These are phyloP conservation scores for Neomonachus schauinslandi DNA, from an alignment of 2,113 vertebrate species.

Conservation along the genomic window DNA sequence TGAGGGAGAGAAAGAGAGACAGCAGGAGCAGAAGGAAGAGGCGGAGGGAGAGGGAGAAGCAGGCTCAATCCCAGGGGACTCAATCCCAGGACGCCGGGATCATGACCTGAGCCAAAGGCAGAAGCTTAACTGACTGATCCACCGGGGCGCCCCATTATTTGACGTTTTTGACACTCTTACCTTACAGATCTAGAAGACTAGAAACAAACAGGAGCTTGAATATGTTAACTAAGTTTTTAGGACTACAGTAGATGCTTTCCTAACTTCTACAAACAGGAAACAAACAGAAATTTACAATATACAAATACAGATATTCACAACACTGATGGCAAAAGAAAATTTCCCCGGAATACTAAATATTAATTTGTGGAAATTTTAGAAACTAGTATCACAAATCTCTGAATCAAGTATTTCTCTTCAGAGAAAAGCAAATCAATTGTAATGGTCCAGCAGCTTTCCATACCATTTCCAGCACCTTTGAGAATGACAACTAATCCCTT, in stretches of 20 bases:
- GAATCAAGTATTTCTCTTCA: slow-evolving; percentile 47
- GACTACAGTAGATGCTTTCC: not conserved
- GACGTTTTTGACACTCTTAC: slow-evolving; percentile 52
- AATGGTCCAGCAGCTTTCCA: not conserved
- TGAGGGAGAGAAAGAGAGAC: not conserved
- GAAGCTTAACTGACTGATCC: not conserved
- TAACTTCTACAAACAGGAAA: slow-evolving; percentile 35
- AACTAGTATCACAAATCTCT: slow-evolving; percentile 47
- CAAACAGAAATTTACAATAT: not conserved
- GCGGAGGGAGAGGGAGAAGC: too few relatives aligned
- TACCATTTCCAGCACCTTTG: not conserved
- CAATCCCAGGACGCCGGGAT: not conserved
- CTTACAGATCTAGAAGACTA: slow-evolving; percentile 41
- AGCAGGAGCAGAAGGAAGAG: not conserved
- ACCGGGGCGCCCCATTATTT: not conserved
- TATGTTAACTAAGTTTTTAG: slow-evolving; percentile 44
- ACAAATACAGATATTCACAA: slow-evolving; percentile 18
- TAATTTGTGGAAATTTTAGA: slow-evolving; percentile 42
- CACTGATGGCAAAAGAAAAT: slow-evolving; percentile 41
- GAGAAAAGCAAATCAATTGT: slow-evolving; percentile 44
- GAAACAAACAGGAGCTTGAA: slow-evolving; percentile 36
- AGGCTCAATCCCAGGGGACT: too few relatives aligned
- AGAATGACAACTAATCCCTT: not conserved
- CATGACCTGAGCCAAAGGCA: not conserved
- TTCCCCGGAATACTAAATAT: not conserved